Conservation (phyloP, 1,140 invertebrate genomes). For the Heliconius congener region DNA sequence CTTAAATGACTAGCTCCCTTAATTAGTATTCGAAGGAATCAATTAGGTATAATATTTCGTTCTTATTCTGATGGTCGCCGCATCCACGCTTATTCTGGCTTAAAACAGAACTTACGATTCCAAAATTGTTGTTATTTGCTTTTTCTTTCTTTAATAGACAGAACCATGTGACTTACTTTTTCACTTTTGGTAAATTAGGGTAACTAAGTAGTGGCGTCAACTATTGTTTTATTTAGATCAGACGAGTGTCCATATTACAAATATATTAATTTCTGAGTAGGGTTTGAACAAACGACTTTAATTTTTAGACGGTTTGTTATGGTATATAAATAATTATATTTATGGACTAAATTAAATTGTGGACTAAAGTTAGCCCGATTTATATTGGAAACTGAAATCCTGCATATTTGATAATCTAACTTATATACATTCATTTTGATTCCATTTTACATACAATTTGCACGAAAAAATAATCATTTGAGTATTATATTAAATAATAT, state of each 20-base stretch:
- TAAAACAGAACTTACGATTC: slow-evolving; percentile 17
- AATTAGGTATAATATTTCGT: slow-evolving; percentile 19
- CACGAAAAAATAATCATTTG: not conserved
- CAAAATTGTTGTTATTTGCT: not conserved
- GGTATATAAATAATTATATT: no score
- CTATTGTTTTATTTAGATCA: not conserved
- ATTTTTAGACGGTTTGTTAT: no score
- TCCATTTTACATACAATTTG: not conserved
- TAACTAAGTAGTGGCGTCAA: not conserved
- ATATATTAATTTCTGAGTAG: no score
- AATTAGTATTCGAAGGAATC: slow-evolving; percentile 45
- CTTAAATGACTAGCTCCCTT: slow-evolving; percentile 38
- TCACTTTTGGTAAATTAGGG: no score
- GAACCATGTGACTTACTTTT: no score
- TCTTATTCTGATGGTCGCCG: slow-evolving; percentile 20
- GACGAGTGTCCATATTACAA: no score
- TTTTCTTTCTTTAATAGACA: no score
- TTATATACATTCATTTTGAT: not conserved
- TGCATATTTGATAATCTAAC: not conserved
- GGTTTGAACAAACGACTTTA: no score
- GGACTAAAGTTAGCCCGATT: not conserved
- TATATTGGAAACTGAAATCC: not conserved
- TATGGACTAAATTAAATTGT: no score
- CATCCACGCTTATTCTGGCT: slow-evolving; percentile 39
- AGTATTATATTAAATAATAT: no score